These are phyloP conservation scores for Trogon surrucura DNA, from an alignment of 2,113 vertebrate species.

Conservation along the genomic window DNA sequence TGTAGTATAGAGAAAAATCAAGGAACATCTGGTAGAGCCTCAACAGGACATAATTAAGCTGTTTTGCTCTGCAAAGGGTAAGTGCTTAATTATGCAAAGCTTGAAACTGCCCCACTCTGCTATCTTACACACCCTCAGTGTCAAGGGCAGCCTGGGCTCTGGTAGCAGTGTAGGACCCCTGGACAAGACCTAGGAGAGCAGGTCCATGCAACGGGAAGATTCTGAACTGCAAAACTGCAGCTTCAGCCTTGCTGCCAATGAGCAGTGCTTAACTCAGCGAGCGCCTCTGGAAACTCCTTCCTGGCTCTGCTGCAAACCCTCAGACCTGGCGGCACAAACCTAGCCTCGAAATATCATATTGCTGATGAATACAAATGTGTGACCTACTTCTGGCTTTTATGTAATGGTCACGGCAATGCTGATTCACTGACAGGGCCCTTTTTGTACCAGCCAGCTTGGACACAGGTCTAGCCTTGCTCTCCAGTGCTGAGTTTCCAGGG, in stretches of 20 bases:
- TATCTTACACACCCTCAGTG: neutral
- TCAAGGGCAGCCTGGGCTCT: neutral
- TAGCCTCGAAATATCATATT: neutral
- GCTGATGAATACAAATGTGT: neutral
- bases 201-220: fast-evolving
- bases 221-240: neutral
- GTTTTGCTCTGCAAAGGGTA: neutral
- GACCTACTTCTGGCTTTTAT: neutral
- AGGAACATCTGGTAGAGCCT: neutral
- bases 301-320: neutral
- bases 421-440: neutral
- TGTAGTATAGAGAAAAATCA: neutral
- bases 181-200: neutral
- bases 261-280: neutral
- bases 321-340: neutral
- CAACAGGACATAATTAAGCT: neutral
- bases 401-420: neutral
- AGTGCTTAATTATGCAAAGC: neutral
- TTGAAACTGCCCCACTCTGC: neutral
- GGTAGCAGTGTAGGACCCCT: neutral
- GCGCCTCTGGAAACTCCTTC: neutral
- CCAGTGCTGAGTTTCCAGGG: neutral
- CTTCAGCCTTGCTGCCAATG: neutral
- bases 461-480: neutral
- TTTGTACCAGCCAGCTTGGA: neutral